These are phyloP conservation scores for Laothoe populi DNA, from an alignment of 2,888 invertebrate species.

Conservation along the genomic window DNA sequence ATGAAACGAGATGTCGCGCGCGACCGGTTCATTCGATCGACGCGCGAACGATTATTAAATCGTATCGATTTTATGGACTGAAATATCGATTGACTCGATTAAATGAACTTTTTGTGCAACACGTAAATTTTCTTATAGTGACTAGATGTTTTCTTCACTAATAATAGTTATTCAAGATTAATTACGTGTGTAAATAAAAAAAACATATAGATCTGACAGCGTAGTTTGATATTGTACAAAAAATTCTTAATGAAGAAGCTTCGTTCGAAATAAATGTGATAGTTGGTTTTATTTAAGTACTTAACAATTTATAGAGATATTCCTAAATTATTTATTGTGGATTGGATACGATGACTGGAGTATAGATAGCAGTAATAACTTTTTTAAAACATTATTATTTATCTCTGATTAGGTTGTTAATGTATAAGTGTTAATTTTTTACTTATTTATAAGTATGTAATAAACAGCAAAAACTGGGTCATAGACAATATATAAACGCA, in stretches of 20 bases:
- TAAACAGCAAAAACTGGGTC: constrained; percentile 5
- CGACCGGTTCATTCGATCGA: constrained; percentile 68
- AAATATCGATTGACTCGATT: constrained; percentile 40
- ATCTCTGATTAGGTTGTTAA: constrained; percentile 5
- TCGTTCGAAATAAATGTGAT: constrained; percentile 83
- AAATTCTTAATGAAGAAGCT: constrained; percentile 67
- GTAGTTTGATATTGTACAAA: constrained; percentile 61
- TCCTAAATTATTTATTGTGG: constrained; percentile 80
- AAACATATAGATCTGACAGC: constrained; percentile 27
- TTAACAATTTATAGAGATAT: constrained; percentile 79
- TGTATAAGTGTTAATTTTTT: not conserved
- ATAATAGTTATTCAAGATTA: constrained; percentile 40
- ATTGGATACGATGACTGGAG: constrained; percentile 53
- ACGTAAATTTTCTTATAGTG: constrained; percentile 49
- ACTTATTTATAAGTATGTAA: constrained; percentile 20
- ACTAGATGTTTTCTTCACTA: constrained; percentile 66
- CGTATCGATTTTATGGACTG: constrained; percentile 41
- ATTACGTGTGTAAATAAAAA: constrained; percentile 43
- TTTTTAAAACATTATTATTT: not conserved
- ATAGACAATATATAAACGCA: constrained; percentile 16
- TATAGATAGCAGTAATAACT: constrained; percentile 30
- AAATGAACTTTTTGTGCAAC: constrained; percentile 51
- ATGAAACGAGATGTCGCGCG: constrained; percentile 80
- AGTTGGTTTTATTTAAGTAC: constrained; percentile 83
- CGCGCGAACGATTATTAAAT: constrained; percentile 75